phyloP scores from a whole-genome alignment of 2,888 invertebrate species.

The Nymphalis urticae region DNA sequence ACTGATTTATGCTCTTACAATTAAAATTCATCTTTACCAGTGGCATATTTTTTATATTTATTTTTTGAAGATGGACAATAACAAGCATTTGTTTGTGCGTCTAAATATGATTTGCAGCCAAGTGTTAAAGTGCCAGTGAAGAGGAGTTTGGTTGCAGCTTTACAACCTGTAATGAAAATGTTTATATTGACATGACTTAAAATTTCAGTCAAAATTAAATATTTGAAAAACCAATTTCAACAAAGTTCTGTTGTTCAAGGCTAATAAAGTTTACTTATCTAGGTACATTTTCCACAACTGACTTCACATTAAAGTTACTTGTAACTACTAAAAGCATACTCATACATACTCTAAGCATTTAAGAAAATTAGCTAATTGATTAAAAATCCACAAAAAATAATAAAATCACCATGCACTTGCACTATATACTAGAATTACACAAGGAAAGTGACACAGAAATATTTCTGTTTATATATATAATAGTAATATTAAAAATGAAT shows the following conservation, averaged over 20 bases:
- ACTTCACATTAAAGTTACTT: too few relatives aligned
- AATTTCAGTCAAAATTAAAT: not conserved
- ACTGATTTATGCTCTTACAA: not conserved
- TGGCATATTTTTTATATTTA: slow-evolving; percentile 77
- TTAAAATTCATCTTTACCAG: slow-evolving; percentile 66
- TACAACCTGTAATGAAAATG: slow-evolving; percentile 84
- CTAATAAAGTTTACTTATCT: too few relatives aligned
- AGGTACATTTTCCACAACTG: too few relatives aligned
- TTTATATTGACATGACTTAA: too few relatives aligned
- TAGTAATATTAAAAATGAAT: not conserved
- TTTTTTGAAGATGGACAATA: slow-evolving; percentile 84
- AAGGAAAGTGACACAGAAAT: not conserved
- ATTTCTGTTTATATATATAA: not conserved
- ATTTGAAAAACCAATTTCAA: too few relatives aligned
- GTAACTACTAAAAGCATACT: too few relatives aligned
- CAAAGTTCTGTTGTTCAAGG: too few relatives aligned
- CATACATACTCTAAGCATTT: too few relatives aligned
- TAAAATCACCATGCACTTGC: too few relatives aligned
- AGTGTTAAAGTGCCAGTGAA: slow-evolving; percentile 92
- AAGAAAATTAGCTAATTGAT: too few relatives aligned
- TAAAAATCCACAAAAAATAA: too few relatives aligned
- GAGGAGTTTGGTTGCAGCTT: slow-evolving; percentile 91
- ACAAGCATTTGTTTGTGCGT: slow-evolving; percentile 92
- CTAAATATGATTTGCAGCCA: slow-evolving; percentile 92
- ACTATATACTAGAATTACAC: too few relatives aligned